Evolutionary conservation across 2,797 vertebrate genomes (phyloP).

Genomic region (Crax fasciolata): DNA sequence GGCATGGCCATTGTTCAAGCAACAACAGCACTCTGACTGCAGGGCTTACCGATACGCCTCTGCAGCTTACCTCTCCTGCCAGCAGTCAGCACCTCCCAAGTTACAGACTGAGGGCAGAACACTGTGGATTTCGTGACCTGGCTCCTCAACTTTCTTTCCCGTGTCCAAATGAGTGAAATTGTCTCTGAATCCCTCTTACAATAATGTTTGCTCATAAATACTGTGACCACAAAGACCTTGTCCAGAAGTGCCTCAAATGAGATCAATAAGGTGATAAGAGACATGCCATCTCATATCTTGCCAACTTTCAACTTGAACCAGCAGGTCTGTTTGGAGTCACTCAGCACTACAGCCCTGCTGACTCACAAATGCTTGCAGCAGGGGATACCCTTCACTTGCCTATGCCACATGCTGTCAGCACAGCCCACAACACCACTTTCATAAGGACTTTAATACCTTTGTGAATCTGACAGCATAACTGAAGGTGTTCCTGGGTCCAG

Average conservation of each 20-base stretch:
- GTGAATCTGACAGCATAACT: background rate
- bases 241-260: background rate
- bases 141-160: background rate
- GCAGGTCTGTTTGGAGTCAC: background rate
- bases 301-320: background rate
- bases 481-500: background rate
- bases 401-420: background rate
- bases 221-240: background rate
- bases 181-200: background rate
- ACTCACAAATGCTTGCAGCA: background rate
- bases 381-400: background rate
- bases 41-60: background rate
- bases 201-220: background rate
- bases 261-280: background rate
- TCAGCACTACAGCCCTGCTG: background rate
- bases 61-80: background rate
- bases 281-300: background rate
- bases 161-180: background rate
- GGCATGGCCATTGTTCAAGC: fast-evolving
- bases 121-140: background rate
- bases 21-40: background rate
- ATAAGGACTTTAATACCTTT: background rate
- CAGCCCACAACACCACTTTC: background rate
- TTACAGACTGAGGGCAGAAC: background rate
- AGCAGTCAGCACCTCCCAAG: background rate